Base-by-base conservation (phyloP, 2,113 vertebrate species). In the Polypterus bichir region DNA sequence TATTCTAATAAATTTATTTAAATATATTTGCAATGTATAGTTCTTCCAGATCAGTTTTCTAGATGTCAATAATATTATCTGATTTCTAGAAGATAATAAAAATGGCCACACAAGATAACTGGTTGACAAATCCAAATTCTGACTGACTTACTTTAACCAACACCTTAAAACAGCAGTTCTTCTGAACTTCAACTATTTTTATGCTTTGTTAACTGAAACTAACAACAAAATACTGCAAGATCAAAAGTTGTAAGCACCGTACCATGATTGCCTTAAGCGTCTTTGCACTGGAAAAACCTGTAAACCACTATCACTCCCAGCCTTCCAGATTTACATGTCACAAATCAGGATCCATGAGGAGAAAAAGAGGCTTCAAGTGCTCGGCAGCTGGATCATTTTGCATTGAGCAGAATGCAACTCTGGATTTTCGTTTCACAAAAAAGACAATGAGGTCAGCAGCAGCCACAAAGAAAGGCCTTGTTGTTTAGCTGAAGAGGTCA, bases 401-500 rank as follows among this genome's bases (percentile, higher is more conserved):
- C 69, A 59, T 85, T 82, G 76, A 78, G 73, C 76, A 81, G 74
- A 86, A 83, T 83, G 79, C 81, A 84, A 85, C 81, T 79, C 77
- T 69, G 82, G 75, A 74, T 77, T 83, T 83, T 82, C 71, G 68
- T 73, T 76, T 75, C 75, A 85, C 77, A 83, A 82, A 80, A 9
- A 76, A 86, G 80, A 87, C 78, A 81, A 81, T 83, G 80, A 84
- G 83, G 83, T 86, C 86, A 83, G 81, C 84, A 82, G 68, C 46
- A 66, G 70, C 70, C 71, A 66, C 74, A 47, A 68, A 82, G 84
- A 86, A 86, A 83, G 76, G 83, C 69, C 65, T 80, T 70, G 78
- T 86, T 88, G 83, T 89, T 80, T 80, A 73, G 71, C 68, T 60
- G 53, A 71, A 70, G 70, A 68, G 74, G 68, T 75, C 76, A 75